Base-by-base conservation (phyloP, 2,888 invertebrate genomes). In the Eumacrocentrus americanus region DNA sequence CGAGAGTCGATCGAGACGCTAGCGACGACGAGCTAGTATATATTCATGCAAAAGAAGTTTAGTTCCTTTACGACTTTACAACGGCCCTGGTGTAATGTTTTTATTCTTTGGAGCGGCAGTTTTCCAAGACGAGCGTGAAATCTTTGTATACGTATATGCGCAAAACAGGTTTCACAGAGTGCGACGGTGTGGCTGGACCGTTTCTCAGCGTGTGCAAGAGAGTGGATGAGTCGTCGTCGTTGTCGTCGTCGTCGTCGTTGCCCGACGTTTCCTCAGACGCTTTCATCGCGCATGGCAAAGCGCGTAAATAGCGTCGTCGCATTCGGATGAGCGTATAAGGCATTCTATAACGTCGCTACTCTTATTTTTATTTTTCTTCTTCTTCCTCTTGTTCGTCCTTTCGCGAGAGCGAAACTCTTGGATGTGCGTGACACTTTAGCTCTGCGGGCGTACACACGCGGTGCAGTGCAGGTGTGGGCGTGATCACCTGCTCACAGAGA, bases 401-500 rank as follows among this genome's bases (percentile, higher is more conserved):
- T 46, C 16, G 20, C 34, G 54, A 16, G 35, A 48, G 42, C 37
- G 52, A 55, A 60, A 37, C 57, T 62, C 37, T 40, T 12, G 38
- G n/a, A n/a, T 40, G 53, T 48, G 53, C 54, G 61, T 22, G 54
- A 62, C 51, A 62, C 54, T 42, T 55, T 42, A 42, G 35, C 47
- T 46, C 22, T 44, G 48, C 16, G 40, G 54, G 38, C 54, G 55
- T 61, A 62, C 60, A 61, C 52, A 53, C 59, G n/a, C n/a, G n/a
- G n/a, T n/a, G n/a, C n/a, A 61, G 58, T 60, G 69, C 72, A 70
- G 70, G 71, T 70, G 76, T 77, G 70, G 75, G 73, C 72, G 75
- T 70, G 73, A 75, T 76, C 77, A 77, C 75, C 77, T 77, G 77
- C 71, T 72, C 69, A n/a, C n/a, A n/a, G n/a, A n/a, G n/a, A n/a